Evolutionary conservation across 2,113 vertebrate genomes (phyloP), one percentile per base, ranked within the genome.

Genomic region (Neodontobutis hainanensis): DNA sequence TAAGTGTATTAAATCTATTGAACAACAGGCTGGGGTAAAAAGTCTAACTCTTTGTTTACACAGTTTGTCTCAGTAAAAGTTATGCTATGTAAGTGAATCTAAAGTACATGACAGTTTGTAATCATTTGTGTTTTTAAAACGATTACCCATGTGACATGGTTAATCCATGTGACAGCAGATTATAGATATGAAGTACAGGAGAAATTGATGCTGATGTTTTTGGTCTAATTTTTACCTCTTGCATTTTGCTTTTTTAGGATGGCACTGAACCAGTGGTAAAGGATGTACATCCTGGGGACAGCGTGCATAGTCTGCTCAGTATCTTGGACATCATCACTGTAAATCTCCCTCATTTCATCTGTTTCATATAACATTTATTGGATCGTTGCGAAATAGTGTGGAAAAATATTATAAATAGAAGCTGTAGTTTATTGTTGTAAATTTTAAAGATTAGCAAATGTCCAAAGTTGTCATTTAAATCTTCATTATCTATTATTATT

Each of bases 291-390:
- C 92, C 96, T 0, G 95, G 97, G 40, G 95, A 99, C 91, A 98
- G 96, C 0, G 94, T 99, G 38, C 97, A 98, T 89, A 99, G 97
- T 66, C 93, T 97, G 27, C 95, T 99, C 77, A 98, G 96, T 90
- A 97, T 99, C 72, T 92, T 99, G 5, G 97, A 98, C 14, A 92
- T 94, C 73, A 97, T 98, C 88, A 99, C 96, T 0, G 97, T 98
- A 34, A 34, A 45, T 8, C 44, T 68, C 42, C 19, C 19, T 27
- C 19, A 27, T 27, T 27, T 27, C 19, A 27, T 27, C 19, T 27
- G 19, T 27, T 27, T 27, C 19, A 3, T 27, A 27, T 27, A 27
- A 27, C 19, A 27, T 27, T 27, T 27, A 1, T 27, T 27, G 19
- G 19, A 27, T 27, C 19, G 1, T 27, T 27, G 3, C 3, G 19